Conservation (phyloP, 2,888 invertebrate genomes). For the Conus canariensis region DNA sequence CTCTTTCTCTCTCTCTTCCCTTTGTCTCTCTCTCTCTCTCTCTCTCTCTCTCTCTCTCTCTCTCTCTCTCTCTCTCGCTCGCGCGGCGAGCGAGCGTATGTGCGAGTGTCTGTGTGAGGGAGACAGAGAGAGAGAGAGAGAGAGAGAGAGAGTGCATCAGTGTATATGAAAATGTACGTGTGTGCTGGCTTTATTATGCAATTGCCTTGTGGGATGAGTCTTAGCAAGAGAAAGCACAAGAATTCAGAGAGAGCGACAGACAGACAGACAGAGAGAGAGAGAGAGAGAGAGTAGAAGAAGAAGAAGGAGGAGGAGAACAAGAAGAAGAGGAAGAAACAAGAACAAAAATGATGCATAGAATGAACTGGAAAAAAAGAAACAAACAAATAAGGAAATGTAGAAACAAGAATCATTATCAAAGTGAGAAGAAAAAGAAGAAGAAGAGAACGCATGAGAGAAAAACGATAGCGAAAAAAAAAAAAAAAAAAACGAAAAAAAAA, state of each 20-base stretch:
- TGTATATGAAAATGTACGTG: background rate
- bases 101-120: background rate
- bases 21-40: no score
- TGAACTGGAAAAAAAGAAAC: no score
- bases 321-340: no score
- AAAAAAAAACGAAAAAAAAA: background rate
- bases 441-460: slow-evolving; percentile 21
- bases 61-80: no score
- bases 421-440: background rate
- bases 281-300: slow-evolving; percentile 3
- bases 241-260: background rate
- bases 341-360: no score
- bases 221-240: no score
- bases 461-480: slow-evolving; percentile 9
- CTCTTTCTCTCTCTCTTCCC: no score
- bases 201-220: background rate
- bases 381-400: background rate
- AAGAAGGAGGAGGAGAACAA: background rate
- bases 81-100: background rate
- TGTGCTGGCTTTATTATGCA: background rate
- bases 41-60: no score
- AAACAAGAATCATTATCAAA: background rate
- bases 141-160: slow-evolving; percentile 33
- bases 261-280: slow-evolving; percentile 28
- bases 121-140: background rate